Evolutionary conservation across 2,113 vertebrate species (phyloP), one percentile per base, ranked within the genome.

Genomic region (Macquaria australasica): DNA sequence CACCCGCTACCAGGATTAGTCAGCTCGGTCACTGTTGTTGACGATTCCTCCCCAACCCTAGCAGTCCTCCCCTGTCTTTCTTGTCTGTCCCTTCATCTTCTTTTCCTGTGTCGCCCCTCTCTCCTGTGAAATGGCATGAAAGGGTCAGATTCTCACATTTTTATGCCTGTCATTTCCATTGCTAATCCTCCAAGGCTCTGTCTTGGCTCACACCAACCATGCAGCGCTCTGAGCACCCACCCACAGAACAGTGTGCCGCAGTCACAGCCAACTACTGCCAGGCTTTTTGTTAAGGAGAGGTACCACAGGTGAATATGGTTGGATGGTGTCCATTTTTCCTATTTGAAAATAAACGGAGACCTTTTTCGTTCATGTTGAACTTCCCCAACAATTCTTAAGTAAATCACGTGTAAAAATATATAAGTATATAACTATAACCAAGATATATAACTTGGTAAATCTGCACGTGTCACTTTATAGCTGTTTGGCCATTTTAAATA

Each of bases 101-200:
- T 73, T 68, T 69, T 74, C 70, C 64, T 69, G 34, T 2, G 9
- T 64, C 34, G 64, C 75, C 73, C 75, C 60, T 77, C 64, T 88
- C 69, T 75, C 58, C 78, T 87, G 80, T 85, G 62, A 88, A 92
- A 88, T 64, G 62, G 51, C 81, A 83, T 83, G 48, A 90, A 92
- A 80, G 81, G 84, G 83, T 93, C 88, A 84, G 23, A 87, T 84
- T 87, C 75, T 83, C 66, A 68, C 68, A 83, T 79, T 88, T 87
- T 71, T 72, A 60, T 16, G 64, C 82, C 48, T 90, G 88, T 91
- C 89, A 81, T 85, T 88, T 90, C 79, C 86, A 85, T 92, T 92
- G 83, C 81, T 88, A 85, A 90, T 81, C 88, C 86, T 87, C 76
- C 20, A 0, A 84, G 82, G 77, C 82, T n/a, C 41, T 39, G 72